Percentiles rank a stretch among this genome's conserved stretches.
Evolutionary conservation across 2,797 vertebrate species (phyloP).

Genomic region (Falco novaeseelandiae): DNA sequence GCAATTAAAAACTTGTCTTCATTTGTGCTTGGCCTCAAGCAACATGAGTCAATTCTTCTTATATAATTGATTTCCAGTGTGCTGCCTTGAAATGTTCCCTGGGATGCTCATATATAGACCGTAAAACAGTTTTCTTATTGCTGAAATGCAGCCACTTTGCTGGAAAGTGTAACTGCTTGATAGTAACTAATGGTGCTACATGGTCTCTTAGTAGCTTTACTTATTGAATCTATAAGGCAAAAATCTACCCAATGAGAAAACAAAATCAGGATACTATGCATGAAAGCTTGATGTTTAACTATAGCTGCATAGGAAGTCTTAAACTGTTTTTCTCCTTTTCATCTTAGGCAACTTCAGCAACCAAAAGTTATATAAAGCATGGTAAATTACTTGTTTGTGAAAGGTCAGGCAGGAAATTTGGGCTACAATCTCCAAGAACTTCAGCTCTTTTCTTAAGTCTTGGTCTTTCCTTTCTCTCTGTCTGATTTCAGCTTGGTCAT

Average conservation of each 20-base stretch:
- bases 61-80: neutral
- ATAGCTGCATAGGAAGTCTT: neutral
- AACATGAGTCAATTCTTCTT: neutral
- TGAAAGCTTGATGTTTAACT: neutral
- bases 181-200: neutral
- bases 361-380: neutral
- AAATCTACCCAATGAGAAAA: neutral
- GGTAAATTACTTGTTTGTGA: neutral
- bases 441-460: neutral
- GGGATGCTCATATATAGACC: neutral
- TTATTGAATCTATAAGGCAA: neutral
- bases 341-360: neutral
- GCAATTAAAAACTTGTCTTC: conserved; percentile 15
- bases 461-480: neutral
- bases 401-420: neutral
- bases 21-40: neutral
- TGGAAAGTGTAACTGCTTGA: neutral
- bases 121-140: neutral
- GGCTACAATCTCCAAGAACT: neutral
- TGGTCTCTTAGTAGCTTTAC: neutral
- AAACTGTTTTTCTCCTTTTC: neutral
- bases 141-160: neutral
- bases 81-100: neutral
- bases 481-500: neutral
- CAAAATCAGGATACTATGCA: neutral